Percentiles rank a stretch among this genome's conserved stretches.
phyloP scores from a whole-genome alignment of 2,888 invertebrate species.

The Synanthedon myopaeformis region DNA sequence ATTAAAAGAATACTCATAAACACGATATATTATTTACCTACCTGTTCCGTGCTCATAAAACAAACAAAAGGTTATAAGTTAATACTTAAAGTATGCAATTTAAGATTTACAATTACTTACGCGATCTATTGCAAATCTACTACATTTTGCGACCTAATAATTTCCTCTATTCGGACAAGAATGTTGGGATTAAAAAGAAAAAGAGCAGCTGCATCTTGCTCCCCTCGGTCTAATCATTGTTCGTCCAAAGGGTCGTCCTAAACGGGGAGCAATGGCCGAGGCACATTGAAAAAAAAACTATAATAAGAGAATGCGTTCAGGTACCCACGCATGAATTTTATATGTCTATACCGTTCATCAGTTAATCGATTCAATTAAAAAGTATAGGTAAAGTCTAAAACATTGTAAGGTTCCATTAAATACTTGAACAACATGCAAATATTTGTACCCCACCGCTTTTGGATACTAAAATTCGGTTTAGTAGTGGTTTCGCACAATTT shows the following conservation, averaged over 20 bases:
- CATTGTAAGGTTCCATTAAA: no score
- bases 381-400: no score
- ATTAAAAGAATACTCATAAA: no score
- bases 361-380: constrained; percentile 8
- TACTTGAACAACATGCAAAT: no score
- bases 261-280: constrained; percentile 54
- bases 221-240: constrained; percentile 61
- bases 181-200: constrained; percentile 39
- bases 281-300: constrained; percentile 30
- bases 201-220: constrained; percentile 63
- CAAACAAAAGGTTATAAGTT: no score
- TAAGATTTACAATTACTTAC: no score
- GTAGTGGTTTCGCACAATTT: no score
- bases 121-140: constrained; percentile 8
- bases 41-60: no score
- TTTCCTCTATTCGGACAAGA: constrained; percentile 31
- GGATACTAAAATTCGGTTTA: no score
- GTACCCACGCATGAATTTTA: constrained; percentile 36
- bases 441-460: no score
- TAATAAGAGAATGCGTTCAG: constrained; percentile 49
- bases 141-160: constrained; percentile 39
- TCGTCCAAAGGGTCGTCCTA: constrained; percentile 57
- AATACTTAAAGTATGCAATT: no score
- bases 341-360: constrained; percentile 12
- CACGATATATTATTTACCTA: no score